Conservation (phyloP, 2,797 vertebrate species). For the Enteromius viviparus region DNA sequence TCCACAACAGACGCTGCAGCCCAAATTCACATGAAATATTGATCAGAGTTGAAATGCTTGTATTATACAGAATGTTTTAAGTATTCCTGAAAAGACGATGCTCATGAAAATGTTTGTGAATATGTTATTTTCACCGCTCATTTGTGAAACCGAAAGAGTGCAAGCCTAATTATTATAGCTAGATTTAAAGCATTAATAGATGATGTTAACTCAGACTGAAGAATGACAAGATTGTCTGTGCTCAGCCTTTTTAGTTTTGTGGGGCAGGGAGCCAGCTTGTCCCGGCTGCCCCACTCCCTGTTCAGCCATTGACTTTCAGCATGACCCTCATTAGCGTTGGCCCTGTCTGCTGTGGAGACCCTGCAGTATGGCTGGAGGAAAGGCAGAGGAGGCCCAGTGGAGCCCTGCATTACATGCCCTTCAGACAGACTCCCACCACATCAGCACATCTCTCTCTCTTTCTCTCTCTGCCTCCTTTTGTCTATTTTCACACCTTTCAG, state of each 20-base stretch:
- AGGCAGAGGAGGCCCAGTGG: conserved; percentile 56
- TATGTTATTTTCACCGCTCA: conserved; percentile 23
- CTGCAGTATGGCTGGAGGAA: conserved; percentile 61
- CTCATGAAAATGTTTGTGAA: neutral
- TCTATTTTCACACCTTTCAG: conserved; percentile 31
- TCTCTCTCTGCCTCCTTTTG: conserved; percentile 26
- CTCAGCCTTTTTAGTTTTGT: conserved; percentile 28
- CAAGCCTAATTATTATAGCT: neutral
- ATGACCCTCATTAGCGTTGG: conserved; percentile 73
- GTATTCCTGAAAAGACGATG: neutral
- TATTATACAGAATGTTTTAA: neutral
- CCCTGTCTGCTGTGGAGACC: conserved; percentile 69
- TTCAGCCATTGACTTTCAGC: conserved; percentile 72
- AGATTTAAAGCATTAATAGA: conserved; percentile 28
- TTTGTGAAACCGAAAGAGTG: conserved; percentile 25
- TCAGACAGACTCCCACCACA: conserved; percentile 60
- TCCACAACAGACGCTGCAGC: neutral
- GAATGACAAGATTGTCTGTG: conserved; percentile 4
- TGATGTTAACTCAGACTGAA: conserved; percentile 1
- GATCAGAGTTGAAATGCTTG: neutral
- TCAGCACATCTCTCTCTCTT: conserved; percentile 42
- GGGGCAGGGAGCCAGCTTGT: conserved; percentile 56
- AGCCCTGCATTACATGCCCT: conserved; percentile 68
- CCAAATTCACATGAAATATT: neutral
- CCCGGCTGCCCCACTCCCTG: conserved; percentile 49